phyloP scores from a whole-genome alignment of 2,888 invertebrate species.

The Chymomyza fuscimana region DNA sequence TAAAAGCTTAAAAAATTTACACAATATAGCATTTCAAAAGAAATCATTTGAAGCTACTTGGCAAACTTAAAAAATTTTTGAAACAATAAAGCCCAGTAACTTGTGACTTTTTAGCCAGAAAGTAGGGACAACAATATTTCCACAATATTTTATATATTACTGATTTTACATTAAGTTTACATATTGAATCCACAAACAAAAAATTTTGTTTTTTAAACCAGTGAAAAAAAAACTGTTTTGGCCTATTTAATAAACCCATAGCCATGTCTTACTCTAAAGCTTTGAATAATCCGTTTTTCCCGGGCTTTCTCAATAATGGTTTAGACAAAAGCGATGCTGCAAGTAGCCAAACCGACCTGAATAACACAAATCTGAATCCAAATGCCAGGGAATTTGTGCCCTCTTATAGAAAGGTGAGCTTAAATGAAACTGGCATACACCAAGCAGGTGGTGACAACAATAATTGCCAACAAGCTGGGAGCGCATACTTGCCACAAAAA shows the following conservation, averaged over 20 bases:
- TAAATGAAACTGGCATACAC: neutral
- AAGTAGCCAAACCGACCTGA: neutral
- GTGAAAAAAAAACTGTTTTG: too few relatives aligned
- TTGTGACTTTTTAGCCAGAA: too few relatives aligned
- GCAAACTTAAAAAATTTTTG: too few relatives aligned
- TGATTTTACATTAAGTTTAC: too few relatives aligned
- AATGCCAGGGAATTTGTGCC: constrained; percentile 59
- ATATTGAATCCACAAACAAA: too few relatives aligned
- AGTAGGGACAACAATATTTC: too few relatives aligned
- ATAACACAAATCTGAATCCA: constrained; percentile 40
- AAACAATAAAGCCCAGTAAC: too few relatives aligned
- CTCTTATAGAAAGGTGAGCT: constrained; percentile 15
- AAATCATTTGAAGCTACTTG: too few relatives aligned
- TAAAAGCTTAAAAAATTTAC: too few relatives aligned
- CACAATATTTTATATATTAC: too few relatives aligned
- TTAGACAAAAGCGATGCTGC: constrained; percentile 13
- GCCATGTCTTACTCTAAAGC: neutral
- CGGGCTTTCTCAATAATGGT: constrained; percentile 31
- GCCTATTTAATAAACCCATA: neutral
- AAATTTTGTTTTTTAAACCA: too few relatives aligned
- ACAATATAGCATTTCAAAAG: neutral
- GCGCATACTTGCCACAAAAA: constrained; percentile 26
- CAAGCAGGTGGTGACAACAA: neutral
- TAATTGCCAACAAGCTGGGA: neutral
- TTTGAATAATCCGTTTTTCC: constrained; percentile 15